Conservation (phyloP, 2,113 vertebrate species). For the Coracopsis vasa region DNA sequence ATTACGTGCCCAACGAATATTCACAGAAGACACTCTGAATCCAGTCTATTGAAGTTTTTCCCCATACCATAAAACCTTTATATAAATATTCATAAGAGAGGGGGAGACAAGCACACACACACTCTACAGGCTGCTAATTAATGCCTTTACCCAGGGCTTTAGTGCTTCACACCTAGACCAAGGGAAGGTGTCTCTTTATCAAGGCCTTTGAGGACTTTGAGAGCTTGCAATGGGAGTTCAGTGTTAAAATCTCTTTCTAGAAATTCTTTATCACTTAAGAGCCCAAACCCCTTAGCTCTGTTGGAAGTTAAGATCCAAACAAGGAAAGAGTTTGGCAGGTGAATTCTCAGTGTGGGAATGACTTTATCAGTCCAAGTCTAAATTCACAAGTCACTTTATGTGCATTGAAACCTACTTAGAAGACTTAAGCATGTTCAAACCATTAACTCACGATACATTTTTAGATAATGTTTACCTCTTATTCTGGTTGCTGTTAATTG, state of each 20-base stretch:
- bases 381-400: not conserved
- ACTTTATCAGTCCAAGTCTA: not conserved
- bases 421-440: not conserved
- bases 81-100: slow-evolving; percentile 25
- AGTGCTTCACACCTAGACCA: not conserved
- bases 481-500: not conserved
- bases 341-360: not conserved
- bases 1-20: not conserved
- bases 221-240: not conserved
- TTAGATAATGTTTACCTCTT: not conserved
- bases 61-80: not conserved
- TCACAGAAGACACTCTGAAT: not conserved
- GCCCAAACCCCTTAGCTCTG: not conserved
- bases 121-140: slow-evolving; percentile 9
- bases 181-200: not conserved
- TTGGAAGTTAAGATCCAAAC: not conserved
- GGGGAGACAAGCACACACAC: not conserved
- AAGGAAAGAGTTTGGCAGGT: not conserved
- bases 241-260: not conserved
- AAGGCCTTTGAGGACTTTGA: not conserved
- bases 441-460: not conserved
- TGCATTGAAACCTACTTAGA: not conserved
- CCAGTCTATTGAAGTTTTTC: slow-evolving; percentile 1
- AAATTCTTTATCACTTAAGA: not conserved
- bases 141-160: not conserved